These are phyloP conservation scores for Pterocles orientalis DNA, from an alignment of 2,113 vertebrate genomes.

Conservation along the genomic window DNA sequence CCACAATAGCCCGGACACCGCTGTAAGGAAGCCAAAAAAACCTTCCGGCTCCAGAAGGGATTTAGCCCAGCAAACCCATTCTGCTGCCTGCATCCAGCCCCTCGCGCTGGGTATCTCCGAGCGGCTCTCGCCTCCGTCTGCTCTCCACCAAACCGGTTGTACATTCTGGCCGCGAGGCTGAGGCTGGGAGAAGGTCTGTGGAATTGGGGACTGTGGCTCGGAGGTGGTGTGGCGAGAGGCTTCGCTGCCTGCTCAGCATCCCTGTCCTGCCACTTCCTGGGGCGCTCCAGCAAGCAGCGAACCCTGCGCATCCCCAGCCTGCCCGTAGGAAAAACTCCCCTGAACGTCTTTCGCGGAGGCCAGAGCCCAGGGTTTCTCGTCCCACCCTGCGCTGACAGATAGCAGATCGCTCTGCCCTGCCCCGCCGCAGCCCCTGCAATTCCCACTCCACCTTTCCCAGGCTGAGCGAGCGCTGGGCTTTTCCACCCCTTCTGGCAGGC, in stretches of 20 bases:
- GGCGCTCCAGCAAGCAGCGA: not conserved
- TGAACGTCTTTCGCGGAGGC: fast-evolving
- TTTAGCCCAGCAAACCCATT: not conserved
- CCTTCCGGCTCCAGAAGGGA: not conserved
- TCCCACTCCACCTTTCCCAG: not conserved
- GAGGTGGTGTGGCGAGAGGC: not conserved
- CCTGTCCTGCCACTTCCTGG: not conserved
- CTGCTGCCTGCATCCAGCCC: not conserved
- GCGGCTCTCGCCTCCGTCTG: fast-evolving
- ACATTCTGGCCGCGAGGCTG: not conserved
- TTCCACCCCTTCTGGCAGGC: not conserved
- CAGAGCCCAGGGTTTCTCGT: not conserved
- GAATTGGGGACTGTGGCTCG: not conserved
- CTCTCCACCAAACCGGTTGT: not conserved
- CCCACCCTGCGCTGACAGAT: fast-evolving
- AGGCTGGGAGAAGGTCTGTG: not conserved
- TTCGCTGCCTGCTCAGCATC: not conserved
- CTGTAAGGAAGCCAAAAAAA: conserved; percentile 9
- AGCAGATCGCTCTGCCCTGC: not conserved
- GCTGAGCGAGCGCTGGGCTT: fast-evolving
- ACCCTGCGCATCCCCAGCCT: not conserved
- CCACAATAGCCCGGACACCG: not conserved
- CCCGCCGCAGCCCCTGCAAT: not conserved
- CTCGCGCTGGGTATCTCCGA: fast-evolving
- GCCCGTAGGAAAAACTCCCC: not conserved